phyloP scores from a whole-genome alignment of 2,797 vertebrate species.

The Bufotes viridis region DNA sequence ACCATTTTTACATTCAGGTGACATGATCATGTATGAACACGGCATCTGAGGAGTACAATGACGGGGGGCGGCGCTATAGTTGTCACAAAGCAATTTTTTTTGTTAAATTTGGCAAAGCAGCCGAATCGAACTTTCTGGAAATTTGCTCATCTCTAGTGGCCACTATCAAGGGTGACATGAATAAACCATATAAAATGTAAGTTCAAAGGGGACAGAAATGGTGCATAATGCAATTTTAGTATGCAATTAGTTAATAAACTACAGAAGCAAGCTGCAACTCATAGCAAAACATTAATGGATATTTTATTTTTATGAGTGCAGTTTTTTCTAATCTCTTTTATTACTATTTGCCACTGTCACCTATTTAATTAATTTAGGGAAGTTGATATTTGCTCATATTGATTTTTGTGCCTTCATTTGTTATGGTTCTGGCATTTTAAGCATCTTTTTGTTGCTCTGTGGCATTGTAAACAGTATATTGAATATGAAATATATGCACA shows the following conservation, averaged over 20 bases:
- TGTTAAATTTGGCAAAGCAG: no score
- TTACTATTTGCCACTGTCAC: conserved; percentile 56
- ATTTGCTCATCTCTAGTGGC: no score
- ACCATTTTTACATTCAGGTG: no score
- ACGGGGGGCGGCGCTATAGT: no score
- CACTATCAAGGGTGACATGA: no score
- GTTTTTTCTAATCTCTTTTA: conserved; percentile 48
- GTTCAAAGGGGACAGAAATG: not conserved
- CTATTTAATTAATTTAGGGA: conserved; percentile 58
- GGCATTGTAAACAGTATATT: conserved; percentile 55
- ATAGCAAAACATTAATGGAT: conserved; percentile 33
- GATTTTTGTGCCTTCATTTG: conserved; percentile 57
- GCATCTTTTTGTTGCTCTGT: conserved; percentile 59
- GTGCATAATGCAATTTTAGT: not conserved
- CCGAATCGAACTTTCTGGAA: no score
- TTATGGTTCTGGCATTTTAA: conserved; percentile 55
- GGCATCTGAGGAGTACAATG: no score
- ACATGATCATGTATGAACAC: no score
- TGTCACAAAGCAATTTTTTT: no score
- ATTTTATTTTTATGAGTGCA: conserved; percentile 52
- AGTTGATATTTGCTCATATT: conserved; percentile 57
- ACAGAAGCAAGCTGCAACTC: not conserved
- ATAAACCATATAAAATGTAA: not conserved
- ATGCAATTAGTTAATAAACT: conserved; percentile 1
- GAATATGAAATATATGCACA: conserved; percentile 54